Base-by-base conservation (phyloP, 2,888 invertebrate genomes). In the Rotaria socialis region DNA sequence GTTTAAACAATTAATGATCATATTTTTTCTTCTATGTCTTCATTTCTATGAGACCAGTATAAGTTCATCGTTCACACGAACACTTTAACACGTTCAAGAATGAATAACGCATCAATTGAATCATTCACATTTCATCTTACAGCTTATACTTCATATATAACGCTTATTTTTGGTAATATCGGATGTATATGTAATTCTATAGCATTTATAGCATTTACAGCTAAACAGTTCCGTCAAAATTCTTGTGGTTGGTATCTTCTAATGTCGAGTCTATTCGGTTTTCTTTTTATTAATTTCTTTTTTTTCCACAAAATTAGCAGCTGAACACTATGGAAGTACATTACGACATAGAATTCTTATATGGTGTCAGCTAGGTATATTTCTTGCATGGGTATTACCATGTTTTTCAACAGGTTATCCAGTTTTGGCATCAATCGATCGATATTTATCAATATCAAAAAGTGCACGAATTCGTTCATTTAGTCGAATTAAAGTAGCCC, bases 171-270 rank as follows among this genome's bases (percentile, higher is more conserved):
- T 8, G 60, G 60, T 27, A 60, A 60, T 27, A 27, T 60, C 14
- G 27, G 60, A n/a, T 60, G 60, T 60, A 60, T 60, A n/a, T 75
- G 74, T 75, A 75, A 75, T 41, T 43, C 41, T 43, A 10, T 75
- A 19, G 41, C 74, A 75, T 75, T 75, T 43, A 10, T 75, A 19
- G 41, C 74, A 75, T 75, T 75, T 43, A 75, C 74, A 19, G 43
- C 22, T 4, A 35, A 43, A 35, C 35, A 75, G 22, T 41, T 75
- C 22, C 74, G 74, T 11, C 41, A 75, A 8, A 41, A 35, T 75
- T 75, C 74, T 27, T 75, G 41, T 75, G 74, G 60, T 27, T 60
- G 60, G 60, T 60, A 60, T 27, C 27, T 60, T 27, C 27, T 60
- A 11, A 60, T 60, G 60, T 60, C 60, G n/a, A 27, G n/a, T 60